These are phyloP conservation scores for Agonopterix alstromeriana DNA, from an alignment of 2,888 invertebrate genomes.

Conservation along the genomic window DNA sequence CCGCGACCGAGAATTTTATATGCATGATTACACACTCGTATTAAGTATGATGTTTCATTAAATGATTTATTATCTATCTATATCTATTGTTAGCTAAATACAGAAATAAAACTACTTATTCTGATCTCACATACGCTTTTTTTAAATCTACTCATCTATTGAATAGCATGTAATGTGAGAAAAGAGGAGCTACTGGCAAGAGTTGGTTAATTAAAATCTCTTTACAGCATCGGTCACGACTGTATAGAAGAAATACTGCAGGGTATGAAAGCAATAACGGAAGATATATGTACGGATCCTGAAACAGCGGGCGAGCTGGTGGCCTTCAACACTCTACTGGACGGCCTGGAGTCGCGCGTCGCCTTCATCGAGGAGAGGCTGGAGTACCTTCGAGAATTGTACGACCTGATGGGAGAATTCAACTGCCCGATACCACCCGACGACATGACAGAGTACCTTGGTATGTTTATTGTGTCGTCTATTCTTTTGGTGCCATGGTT, in stretches of 20 bases:
- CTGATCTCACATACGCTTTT: too few relatives aligned
- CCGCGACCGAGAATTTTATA: too few relatives aligned
- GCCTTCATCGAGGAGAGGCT: slow-evolving; percentile 83
- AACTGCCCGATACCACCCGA: slow-evolving; percentile 83
- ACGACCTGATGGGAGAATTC: slow-evolving; percentile 90
- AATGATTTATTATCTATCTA: too few relatives aligned
- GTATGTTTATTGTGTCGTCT: slow-evolving; percentile 21
- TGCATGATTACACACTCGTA: too few relatives aligned
- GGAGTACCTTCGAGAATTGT: slow-evolving; percentile 88
- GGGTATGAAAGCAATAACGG: slow-evolving; percentile 79
- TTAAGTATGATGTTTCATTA: too few relatives aligned
- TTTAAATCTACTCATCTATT: too few relatives aligned
- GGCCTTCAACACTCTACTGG: slow-evolving; percentile 82
- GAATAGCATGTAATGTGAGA: too few relatives aligned
- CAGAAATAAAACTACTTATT: too few relatives aligned
- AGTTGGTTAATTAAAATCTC: neutral
- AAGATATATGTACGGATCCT: slow-evolving; percentile 81
- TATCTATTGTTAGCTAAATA: too few relatives aligned
- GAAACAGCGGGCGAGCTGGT: slow-evolving; percentile 84
- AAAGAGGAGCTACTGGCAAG: too few relatives aligned
- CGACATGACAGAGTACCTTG: slow-evolving; percentile 79
- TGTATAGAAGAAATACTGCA: slow-evolving; percentile 77
- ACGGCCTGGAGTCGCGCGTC: slow-evolving; percentile 80
- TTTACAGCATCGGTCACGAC: slow-evolving; percentile 78
- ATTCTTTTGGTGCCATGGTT: too few relatives aligned